These are phyloP conservation scores for Ceryle rudis DNA, from an alignment of 2,797 vertebrate genomes.

Conservation along the genomic window DNA sequence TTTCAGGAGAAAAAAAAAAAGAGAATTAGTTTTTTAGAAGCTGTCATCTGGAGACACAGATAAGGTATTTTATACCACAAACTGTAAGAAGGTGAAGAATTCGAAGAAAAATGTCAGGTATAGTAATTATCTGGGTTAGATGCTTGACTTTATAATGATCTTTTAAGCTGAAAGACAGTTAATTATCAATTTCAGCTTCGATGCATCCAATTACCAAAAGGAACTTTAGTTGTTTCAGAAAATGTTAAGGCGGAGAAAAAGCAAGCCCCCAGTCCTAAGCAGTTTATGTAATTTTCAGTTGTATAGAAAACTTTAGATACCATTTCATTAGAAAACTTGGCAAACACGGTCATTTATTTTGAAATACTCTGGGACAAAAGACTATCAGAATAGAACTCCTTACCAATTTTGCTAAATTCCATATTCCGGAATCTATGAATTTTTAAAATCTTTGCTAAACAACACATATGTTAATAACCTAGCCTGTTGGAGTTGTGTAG, in stretches of 20 bases:
- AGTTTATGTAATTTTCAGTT: neutral
- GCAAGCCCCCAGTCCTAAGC: neutral
- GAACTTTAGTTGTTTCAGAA: constrained; percentile 67
- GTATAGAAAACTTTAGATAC: neutral
- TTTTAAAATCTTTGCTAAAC: neutral
- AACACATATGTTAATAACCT: neutral
- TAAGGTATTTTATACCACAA: constrained; percentile 66
- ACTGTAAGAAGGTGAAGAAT: constrained; percentile 60
- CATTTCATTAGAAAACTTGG: neutral
- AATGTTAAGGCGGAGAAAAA: neutral
- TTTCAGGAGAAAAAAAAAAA: neutral
- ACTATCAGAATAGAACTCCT: neutral
- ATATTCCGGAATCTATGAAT: neutral
- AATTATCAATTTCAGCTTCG: constrained; percentile 89
- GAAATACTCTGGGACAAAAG: neutral
- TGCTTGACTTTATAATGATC: constrained; percentile 87
- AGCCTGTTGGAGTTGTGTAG: neutral
- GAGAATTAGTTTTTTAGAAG: constrained; percentile 50
- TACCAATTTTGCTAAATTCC: neutral
- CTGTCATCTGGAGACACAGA: constrained; percentile 67
- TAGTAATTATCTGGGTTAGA: constrained; percentile 79
- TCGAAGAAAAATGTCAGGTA: constrained; percentile 71
- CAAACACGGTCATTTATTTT: neutral
- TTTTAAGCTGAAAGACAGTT: constrained; percentile 86
- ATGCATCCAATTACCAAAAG: constrained; percentile 85